Evolutionary conservation across 2,888 invertebrate species (phyloP), one percentile per base, ranked within the genome.

Genomic region (Troglohyphantes excavatus): DNA sequence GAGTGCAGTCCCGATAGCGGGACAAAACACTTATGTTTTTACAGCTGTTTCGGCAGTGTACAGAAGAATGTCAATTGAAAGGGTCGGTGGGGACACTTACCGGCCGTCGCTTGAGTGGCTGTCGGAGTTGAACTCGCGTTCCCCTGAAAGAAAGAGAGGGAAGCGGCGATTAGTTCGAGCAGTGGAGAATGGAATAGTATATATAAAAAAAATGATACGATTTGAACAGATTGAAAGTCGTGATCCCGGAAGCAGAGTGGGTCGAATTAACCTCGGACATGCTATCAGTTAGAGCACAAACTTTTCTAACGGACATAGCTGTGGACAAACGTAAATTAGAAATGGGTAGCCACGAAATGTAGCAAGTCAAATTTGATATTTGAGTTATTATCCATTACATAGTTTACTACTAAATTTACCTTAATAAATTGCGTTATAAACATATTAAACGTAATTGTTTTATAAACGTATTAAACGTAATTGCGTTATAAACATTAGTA

Each of bases 161-260:
- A n/a, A 39, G 78, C 39, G 43, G 2, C 43, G 23, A 65, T 78
- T 78, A 78, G 78, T 23, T 61, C 23, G 63, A 21, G 33, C 65
- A 78, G 39, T 78, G 26, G 63, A 7, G 39, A 23, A 63, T 21
- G 63, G 26, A 78, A 53, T n/a, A 53, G 17, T 5, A 13, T n/a
- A 53, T 13, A 53, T n/a, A n/a, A 17, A 53, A 46, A 2, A 53
- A 53, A 33, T 6, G 9, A 9, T 6, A 33, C 33, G 9, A 33
- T 9, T 33, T 6, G 9, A 65, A 13, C 29, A 59, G 27, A 29
- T 65, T 23, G 33, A 78, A n/a, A 33, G 76, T 63, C 76, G 23
- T n/a, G 61, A 78, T 33, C 78, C 63, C 23, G 78, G 78, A 78
- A 78, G 78, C 26, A 21, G 63, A 65, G 33, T 65, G 19, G 61